A percentile compares a stretch with the other conserved stretches of the same genome.
Conservation (phyloP, 2,888 invertebrate species). For the Thalpophila matura region DNA sequence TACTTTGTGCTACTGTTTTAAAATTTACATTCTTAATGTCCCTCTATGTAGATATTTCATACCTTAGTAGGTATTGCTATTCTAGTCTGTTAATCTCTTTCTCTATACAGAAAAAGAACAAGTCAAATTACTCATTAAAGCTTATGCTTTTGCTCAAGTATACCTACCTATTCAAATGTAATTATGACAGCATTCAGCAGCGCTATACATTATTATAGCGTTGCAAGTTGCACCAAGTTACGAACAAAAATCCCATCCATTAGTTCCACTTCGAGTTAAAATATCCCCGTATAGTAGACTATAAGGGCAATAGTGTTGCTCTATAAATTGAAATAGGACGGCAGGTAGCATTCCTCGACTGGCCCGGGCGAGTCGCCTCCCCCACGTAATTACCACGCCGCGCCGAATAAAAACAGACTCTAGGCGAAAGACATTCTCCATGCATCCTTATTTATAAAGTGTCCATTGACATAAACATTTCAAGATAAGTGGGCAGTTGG, state of each 20-base stretch:
- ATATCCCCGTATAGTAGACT: slow-evolving; percentile 52
- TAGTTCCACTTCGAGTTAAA: slow-evolving; percentile 29
- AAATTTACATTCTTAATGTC: too few species aligned
- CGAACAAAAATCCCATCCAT: slow-evolving; percentile 13
- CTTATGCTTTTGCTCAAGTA: too few species aligned
- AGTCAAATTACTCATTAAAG: too few species aligned
- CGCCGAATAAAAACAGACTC: slow-evolving; percentile 72
- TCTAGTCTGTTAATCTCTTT: too few species aligned
- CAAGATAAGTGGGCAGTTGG: slow-evolving; percentile 18
- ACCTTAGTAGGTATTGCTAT: too few species aligned
- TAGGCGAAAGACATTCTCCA: slow-evolving; percentile 73
- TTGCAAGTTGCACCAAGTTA: not conserved
- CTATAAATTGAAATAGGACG: slow-evolving; percentile 69
- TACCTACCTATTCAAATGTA: too few species aligned
- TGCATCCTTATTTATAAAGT: slow-evolving; percentile 61
- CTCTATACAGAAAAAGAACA: too few species aligned
- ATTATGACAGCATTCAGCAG: too few species aligned
- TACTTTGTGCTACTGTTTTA: too few species aligned
- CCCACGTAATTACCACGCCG: slow-evolving; percentile 70
- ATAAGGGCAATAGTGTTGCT: slow-evolving; percentile 52
- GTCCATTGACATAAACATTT: slow-evolving; percentile 64
- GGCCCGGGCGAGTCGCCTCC: slow-evolving; percentile 57
- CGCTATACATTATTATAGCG: not conserved
- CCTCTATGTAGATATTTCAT: too few species aligned
- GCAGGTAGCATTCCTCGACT: slow-evolving; percentile 79